phyloP scores from a whole-genome alignment of 2,888 invertebrate species.

The Argyresthia albistria region DNA sequence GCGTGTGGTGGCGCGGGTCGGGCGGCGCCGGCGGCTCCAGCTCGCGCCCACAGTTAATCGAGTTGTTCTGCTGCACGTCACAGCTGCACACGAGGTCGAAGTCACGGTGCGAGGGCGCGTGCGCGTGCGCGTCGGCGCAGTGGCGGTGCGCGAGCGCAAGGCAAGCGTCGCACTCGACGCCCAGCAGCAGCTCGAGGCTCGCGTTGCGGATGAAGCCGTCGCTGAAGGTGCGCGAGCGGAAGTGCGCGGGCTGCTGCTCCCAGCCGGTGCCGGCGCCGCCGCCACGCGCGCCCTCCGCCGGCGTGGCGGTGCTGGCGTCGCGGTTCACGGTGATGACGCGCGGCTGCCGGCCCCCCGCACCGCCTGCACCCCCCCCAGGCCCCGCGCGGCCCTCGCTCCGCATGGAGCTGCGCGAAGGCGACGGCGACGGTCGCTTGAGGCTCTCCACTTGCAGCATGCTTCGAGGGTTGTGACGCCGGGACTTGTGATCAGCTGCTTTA shows the following conservation, averaged over 20 bases:
- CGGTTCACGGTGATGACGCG: slow-evolving; percentile 65
- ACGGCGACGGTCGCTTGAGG: slow-evolving; percentile 61
- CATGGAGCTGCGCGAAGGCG: slow-evolving; percentile 58
- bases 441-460: slow-evolving; percentile 60
- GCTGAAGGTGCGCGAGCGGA: slow-evolving; percentile 63
- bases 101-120: slow-evolving; percentile 40
- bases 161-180: slow-evolving; percentile 67
- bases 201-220: slow-evolving; percentile 65
- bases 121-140: slow-evolving; percentile 41
- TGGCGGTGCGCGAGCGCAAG: slow-evolving; percentile 55
- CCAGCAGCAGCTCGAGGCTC: slow-evolving; percentile 60
- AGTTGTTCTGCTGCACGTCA: slow-evolving; percentile 58
- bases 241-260: slow-evolving; percentile 37
- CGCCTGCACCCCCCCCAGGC: too few species aligned
- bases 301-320: slow-evolving; percentile 47
- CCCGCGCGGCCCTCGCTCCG: slow-evolving; percentile 25
- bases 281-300: slow-evolving; percentile 23
- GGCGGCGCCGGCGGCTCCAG: slow-evolving; percentile 13
- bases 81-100: slow-evolving; percentile 64
- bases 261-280: slow-evolving; percentile 11
- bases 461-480: slow-evolving; percentile 1
- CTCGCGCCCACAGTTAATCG: slow-evolving; percentile 48
- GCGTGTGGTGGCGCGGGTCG: slow-evolving; percentile 51
- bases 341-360: slow-evolving; percentile 45
- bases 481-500: too few species aligned